Base-by-base conservation (phyloP, 2,797 vertebrate genomes). In the Characodon lateralis region DNA sequence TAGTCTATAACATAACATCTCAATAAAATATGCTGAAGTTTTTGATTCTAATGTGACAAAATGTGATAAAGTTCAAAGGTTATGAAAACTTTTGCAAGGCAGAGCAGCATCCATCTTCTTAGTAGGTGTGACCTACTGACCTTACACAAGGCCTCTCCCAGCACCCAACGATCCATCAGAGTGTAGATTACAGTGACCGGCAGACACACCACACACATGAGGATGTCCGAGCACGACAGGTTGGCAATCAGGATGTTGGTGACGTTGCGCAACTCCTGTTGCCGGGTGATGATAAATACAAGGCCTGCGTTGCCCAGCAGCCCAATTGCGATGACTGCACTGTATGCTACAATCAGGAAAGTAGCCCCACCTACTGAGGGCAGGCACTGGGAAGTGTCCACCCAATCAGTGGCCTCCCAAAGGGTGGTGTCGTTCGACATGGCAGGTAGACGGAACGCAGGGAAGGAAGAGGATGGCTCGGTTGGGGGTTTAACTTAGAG, bases 221-320 rank as follows among this genome's bases (percentile, higher is more conserved):
- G 95, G 87, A 96, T 95, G 87, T 96, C 96, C 0, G 96, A 96
- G 84, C 95, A 96, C 2, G 95, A 96, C 72, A 96, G 92, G 91
- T 96, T 96, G 89, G 95, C 96, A 6, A 96, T 96, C 85, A 96
- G 93, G 86, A 96, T 94, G 82, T 95, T 96, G 88, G 96, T 96
- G 83, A 96, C 95, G 1, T 96, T 96, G 20, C 93, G 92, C 77
- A 95, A 83, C 90, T 96, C 95, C 86, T 94, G 93, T 79, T 96
- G 96, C 78, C 94, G 91, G 48, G 93, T 89, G 26, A 96, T 95
- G 85, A 96, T 95, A 76, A 94, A 95, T 77, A 96, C 95, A 74
- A 96, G 89, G 85, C 95, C 95, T 0, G 94, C 84, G 71, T 96
- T 96, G 76, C 96, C 96, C 3, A 95, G 94, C 84, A 96, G 89